These are phyloP conservation scores for Strongylocentrotus purpuratus DNA, from an alignment of 35 echinoderm and acorn worm species.

Conservation along the genomic window DNA sequence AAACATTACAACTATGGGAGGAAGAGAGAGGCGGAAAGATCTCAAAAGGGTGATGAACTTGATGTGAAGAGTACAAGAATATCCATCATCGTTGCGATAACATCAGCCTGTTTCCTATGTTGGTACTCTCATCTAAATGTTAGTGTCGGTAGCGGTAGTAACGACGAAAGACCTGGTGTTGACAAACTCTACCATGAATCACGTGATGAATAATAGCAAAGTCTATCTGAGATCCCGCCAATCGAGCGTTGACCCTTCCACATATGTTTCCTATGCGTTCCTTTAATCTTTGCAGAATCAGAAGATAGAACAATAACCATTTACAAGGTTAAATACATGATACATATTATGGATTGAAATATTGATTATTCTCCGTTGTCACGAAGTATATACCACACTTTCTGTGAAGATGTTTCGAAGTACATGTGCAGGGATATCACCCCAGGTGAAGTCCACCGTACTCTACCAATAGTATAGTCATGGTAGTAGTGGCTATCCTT, in stretches of 20 bases:
- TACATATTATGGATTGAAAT: no score
- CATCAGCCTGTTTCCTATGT: background rate
- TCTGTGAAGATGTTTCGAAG: no score
- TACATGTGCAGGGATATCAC: no score
- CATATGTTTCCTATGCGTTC: background rate
- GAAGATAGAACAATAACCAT: background rate
- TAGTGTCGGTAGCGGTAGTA: slow-evolving; percentile 22
- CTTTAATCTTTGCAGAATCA: background rate
- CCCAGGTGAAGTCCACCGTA: no score
- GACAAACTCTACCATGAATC: background rate
- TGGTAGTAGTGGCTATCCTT: no score
- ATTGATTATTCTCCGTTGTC: no score
- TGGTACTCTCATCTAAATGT: slow-evolving; percentile 8
- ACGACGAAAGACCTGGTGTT: background rate
- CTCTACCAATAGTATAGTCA: no score
- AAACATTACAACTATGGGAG: no score
- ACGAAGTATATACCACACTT: no score
- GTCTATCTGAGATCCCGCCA: background rate
- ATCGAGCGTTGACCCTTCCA: background rate
- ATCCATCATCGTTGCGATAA: slow-evolving; percentile 5
- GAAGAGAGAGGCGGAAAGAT: background rate
- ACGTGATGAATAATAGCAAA: background rate
- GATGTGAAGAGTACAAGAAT: background rate
- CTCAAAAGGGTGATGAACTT: slow-evolving; percentile 22
- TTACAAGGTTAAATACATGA: no score